Evolutionary conservation across 2,797 vertebrate species (phyloP).

Genomic region (Oreonectes daqikongensis): DNA sequence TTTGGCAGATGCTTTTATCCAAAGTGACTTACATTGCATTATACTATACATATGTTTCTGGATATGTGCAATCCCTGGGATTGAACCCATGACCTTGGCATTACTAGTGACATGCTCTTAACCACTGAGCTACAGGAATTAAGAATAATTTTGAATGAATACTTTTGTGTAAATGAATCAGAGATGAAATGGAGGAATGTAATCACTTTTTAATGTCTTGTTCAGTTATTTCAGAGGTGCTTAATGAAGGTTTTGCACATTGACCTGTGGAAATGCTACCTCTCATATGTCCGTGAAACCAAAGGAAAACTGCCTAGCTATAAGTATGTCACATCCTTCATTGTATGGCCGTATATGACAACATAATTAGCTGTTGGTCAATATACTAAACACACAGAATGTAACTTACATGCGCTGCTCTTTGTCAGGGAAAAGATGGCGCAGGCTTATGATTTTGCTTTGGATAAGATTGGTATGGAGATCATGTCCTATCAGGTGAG

Average conservation of each 20-base stretch:
- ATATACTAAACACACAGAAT: neutral
- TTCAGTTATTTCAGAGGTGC: conserved; percentile 96
- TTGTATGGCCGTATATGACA: neutral
- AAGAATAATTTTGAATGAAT: no score
- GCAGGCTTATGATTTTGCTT: conserved; percentile 98
- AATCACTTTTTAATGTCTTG: neutral
- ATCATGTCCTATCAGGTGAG: conserved; percentile 99
- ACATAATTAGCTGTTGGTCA: neutral
- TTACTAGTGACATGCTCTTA: no score
- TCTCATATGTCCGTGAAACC: conserved; percentile 98
- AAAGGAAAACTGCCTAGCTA: conserved; percentile 99
- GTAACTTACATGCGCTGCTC: neutral
- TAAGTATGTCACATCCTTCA: conserved; percentile 84
- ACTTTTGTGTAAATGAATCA: no score
- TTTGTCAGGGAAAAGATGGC: conserved; percentile 97
- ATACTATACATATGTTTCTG: no score
- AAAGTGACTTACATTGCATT: no score
- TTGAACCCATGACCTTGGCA: no score
- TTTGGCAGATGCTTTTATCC: no score
- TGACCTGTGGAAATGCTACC: conserved; percentile 99
- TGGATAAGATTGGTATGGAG: conserved; percentile 99
- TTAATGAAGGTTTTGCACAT: conserved; percentile 99
- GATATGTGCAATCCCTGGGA: no score
- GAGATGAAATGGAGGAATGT: no score
- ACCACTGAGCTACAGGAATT: no score